Percentiles rank a stretch among this genome's conserved stretches.
These are phyloP conservation scores for Mobula birostris DNA, from an alignment of 2,113 vertebrate genomes.

Conservation along the genomic window DNA sequence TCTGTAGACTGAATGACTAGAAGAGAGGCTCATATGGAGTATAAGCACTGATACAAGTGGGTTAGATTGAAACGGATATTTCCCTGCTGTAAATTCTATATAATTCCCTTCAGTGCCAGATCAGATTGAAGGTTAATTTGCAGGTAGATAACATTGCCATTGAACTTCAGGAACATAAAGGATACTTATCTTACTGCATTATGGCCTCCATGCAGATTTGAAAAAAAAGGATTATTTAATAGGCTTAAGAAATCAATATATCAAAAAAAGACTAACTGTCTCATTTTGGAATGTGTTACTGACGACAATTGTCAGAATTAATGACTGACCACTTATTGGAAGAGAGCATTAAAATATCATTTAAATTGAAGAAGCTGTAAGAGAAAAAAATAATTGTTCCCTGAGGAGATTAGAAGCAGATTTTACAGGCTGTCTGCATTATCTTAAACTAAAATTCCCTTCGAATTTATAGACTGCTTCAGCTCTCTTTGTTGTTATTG, in stretches of 20 bases:
- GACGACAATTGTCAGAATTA: background rate
- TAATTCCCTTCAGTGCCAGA: background rate
- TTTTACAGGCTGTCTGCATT: slow-evolving; percentile 24
- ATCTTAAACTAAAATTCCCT: slow-evolving; percentile 9
- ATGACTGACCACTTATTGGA: background rate
- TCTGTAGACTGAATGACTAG: too few relatives aligned
- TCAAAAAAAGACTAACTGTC: background rate
- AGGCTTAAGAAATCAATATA: background rate
- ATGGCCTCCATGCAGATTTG: background rate
- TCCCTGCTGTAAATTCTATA: background rate
- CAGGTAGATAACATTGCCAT: background rate
- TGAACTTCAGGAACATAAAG: background rate
- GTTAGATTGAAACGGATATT: background rate
- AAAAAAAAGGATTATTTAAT: background rate
- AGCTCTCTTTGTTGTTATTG: slow-evolving; percentile 4
- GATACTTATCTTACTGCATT: background rate
- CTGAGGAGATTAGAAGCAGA: slow-evolving; percentile 12
- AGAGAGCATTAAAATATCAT: background rate
- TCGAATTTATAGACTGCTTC: slow-evolving; percentile 25
- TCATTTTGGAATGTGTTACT: background rate
- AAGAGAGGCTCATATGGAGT: background rate
- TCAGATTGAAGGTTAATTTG: background rate
- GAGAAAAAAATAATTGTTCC: background rate
- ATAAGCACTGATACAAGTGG: background rate
- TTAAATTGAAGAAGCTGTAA: background rate